Evolutionary conservation across 2,888 invertebrate genomes (phyloP), one percentile per base, ranked within the genome.

Genomic region (Julus scandinavius): DNA sequence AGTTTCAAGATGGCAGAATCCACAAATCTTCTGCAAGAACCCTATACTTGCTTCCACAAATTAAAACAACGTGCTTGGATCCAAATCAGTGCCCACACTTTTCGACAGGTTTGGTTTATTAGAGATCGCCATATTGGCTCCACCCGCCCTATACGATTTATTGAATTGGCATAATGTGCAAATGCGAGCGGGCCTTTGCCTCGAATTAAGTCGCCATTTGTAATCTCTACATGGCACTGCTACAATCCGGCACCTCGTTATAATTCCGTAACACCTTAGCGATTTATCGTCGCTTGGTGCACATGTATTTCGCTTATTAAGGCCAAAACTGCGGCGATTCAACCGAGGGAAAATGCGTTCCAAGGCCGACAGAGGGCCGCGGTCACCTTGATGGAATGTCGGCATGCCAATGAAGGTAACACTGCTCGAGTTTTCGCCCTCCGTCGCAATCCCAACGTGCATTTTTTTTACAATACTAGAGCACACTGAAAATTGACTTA

Each of bases 341-440:
- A 54, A 54, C 54, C 54, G 54, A 54, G 11, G 54, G 54, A 63
- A 72, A 15, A 1, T 80, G 38, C 15, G 80, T 29, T 80, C 80
- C 80, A 80, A 80, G 80, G 80, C 80, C 80, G 80, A 13, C 80
- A 80, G 80, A 80, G 80, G 80, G 80, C 80, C 80, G 80, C 80
- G 80, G 80, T 80, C 80, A 80, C 80, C 80, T 80, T 80, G 80
- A 80, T 80, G 80, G 80, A 80, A 80, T 80, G 80, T 80, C 80
- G 80, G 80, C 80, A 80, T 80, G 80, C 80, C 80, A 80, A 80
- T 80, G 80, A 80, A 80, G 80, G 80, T 38, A 80, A 80, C 80
- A 38, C 80, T 80, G 80, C 80, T 80, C 80, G 80, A 80, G 80
- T 80, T 80, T 80, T 80, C 80, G 80, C 38, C 38, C 80, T 80